These are phyloP conservation scores for Rallus limicola DNA, from an alignment of 2,113 vertebrate species.

Conservation along the genomic window DNA sequence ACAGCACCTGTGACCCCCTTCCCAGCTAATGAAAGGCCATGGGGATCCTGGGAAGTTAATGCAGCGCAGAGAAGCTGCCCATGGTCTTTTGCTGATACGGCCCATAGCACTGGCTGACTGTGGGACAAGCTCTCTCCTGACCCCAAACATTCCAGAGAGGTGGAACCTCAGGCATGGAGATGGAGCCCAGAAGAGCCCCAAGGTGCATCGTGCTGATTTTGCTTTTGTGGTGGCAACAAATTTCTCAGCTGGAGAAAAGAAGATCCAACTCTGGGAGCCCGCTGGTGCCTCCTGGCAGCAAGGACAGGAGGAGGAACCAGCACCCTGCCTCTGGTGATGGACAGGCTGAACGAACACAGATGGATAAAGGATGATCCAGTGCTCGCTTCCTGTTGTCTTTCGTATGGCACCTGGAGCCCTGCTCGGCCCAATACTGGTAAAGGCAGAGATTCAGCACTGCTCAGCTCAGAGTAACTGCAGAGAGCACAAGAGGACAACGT, in stretches of 20 bases:
- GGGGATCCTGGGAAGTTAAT: neutral
- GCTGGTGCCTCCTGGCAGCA: neutral
- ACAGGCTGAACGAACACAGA: neutral
- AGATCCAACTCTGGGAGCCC: neutral
- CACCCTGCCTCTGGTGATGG: neutral
- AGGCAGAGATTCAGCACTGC: neutral
- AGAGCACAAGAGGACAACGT: neutral
- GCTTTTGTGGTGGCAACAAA: neutral
- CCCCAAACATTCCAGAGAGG: neutral
- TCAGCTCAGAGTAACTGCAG: neutral
- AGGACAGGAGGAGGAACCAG: neutral
- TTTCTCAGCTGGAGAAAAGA: neutral
- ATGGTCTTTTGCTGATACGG: neutral
- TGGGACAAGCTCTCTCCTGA: neutral
- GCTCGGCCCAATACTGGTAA: neutral
- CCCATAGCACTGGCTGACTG: too few relatives aligned
- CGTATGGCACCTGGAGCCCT: rapidly evolving
- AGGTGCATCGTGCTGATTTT: neutral
- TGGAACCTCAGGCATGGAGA: neutral
- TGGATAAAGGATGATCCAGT: neutral
- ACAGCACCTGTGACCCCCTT: neutral
- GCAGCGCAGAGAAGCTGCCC: neutral
- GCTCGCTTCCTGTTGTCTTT: neutral
- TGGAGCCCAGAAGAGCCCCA: neutral
- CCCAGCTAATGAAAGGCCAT: neutral